These are phyloP conservation scores for Sicus ferrugineus DNA, from an alignment of 2,888 invertebrate species.

Conservation along the genomic window DNA sequence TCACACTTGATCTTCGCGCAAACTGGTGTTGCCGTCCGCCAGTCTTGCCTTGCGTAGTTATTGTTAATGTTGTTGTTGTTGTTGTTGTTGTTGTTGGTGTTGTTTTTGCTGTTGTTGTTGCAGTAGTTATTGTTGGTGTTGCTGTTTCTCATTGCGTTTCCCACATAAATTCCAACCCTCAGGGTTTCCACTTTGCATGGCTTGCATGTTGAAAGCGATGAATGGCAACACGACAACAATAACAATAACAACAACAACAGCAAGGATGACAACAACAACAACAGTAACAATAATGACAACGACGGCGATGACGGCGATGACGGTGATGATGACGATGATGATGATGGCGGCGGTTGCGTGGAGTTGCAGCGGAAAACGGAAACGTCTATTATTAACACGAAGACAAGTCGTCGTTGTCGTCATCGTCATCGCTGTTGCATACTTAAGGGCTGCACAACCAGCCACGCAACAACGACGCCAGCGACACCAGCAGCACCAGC, in stretches of 20 bases:
- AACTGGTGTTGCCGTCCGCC: neutral
- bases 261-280: neutral
- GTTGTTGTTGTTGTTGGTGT: neutral
- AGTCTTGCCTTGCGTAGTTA: neutral
- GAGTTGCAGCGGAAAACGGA: constrained; percentile 5
- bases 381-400: constrained; percentile 29
- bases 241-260: neutral
- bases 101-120: neutral
- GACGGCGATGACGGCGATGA: neutral
- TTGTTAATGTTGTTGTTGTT: neutral
- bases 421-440: neutral
- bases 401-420: constrained; percentile 14
- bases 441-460: neutral
- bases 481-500: constrained; percentile 5
- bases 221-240: neutral
- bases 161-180: constrained; percentile 22
- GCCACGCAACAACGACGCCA: neutral
- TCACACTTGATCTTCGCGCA: neutral
- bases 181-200: neutral
- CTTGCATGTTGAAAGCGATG: neutral
- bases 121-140: neutral
- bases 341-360: neutral
- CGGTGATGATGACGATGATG: neutral
- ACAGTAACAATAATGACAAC: neutral
- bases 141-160: constrained; percentile 5